Percentiles rank a stretch among this genome's conserved stretches.
These are phyloP conservation scores for Hanleya hanleyi DNA, from an alignment of 2,888 invertebrate genomes.

Conservation along the genomic window DNA sequence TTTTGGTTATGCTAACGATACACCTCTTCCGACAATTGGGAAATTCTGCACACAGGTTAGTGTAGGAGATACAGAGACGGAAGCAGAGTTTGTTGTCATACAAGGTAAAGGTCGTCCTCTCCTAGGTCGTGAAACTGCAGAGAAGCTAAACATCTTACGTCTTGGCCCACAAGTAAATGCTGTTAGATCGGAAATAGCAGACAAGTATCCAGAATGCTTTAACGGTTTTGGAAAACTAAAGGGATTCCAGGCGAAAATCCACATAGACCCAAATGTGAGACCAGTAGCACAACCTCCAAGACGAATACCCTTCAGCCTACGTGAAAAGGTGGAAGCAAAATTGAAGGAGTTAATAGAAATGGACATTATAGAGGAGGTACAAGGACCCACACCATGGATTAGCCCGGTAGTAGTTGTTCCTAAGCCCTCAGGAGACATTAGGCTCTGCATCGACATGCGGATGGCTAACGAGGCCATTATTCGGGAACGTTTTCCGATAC, in stretches of 20 bases:
- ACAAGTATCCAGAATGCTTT: slow-evolving; percentile 20
- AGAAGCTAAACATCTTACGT: not conserved
- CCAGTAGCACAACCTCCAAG: slow-evolving; percentile 29
- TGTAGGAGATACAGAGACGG: not conserved
- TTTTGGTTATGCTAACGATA: not conserved
- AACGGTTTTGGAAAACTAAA: slow-evolving; percentile 33
- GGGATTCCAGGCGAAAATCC: slow-evolving; percentile 17
- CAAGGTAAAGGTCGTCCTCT: not conserved
- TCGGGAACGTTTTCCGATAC: slow-evolving; percentile 36
- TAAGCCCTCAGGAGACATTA: not conserved
- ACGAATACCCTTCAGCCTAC: slow-evolving; percentile 22
- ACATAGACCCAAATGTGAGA: slow-evolving; percentile 14
- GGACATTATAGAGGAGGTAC: slow-evolving; percentile 24
- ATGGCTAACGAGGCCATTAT: slow-evolving; percentile 17
- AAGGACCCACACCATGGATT: slow-evolving; percentile 19
- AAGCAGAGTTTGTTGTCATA: not conserved
- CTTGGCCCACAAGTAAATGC: not conserved
- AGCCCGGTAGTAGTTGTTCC: slow-evolving; percentile 3
- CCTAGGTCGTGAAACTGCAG: not conserved
- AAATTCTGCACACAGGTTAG: not conserved
- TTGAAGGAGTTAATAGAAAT: slow-evolving; percentile 17
- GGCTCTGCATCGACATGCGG: not conserved
- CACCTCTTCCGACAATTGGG: not conserved
- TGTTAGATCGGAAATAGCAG: not conserved
- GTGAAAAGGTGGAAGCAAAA: slow-evolving; percentile 23